Base-by-base conservation (phyloP, 1,140 invertebrate genomes). In the Bombyx mandarina region DNA sequence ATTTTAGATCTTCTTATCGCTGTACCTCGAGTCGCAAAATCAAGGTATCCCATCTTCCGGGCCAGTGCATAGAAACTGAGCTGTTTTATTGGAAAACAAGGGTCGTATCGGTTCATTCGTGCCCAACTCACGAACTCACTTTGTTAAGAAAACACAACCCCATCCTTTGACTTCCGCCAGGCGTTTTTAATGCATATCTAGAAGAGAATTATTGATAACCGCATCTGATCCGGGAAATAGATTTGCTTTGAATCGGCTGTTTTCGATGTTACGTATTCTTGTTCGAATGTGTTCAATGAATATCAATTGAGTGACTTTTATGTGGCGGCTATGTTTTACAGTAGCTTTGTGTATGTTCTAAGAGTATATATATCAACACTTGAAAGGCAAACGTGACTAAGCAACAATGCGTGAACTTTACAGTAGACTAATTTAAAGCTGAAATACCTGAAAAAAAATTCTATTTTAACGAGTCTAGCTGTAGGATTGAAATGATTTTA, bases 141-240 rank as follows among this genome's bases (percentile, higher is more conserved):
- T 72, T 70, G 72, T 67, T 72, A 75, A 63, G 62, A 72, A 72
- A 75, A 75, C 69, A 75, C 43, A 45, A 43, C 52, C 52, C 51
- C 54, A 54, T 54, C 67, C 72, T 75, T 75, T 75, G 72, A 75
- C 63, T 62, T 57, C 57, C 52, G 52, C 52, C 52, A 61, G 65
- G 60, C 50, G 61, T 66, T 75, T 75, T 75, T 72, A 75, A 72
- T 71, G 69, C 68, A 73, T 71, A 77, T 69, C 70, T 76, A 63
- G 67, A 68, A 68, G 47, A 60, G 76, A 77, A 78, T 79, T 81
- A 81, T 81, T 79, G 75, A 81, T 82, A 69, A 65, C 70, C 61
- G 63, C 65, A 61, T 63, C 64, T 60, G 65, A 54, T 65, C 44
- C 57, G 56, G 10, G 43, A 54, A 59, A 63, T 63, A 61, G 67